A percentile compares a stretch with the other conserved stretches of the same genome.
phyloP scores from a whole-genome alignment of 1,140 invertebrate genomes.

The Lordiphosa stackelbergi region DNA sequence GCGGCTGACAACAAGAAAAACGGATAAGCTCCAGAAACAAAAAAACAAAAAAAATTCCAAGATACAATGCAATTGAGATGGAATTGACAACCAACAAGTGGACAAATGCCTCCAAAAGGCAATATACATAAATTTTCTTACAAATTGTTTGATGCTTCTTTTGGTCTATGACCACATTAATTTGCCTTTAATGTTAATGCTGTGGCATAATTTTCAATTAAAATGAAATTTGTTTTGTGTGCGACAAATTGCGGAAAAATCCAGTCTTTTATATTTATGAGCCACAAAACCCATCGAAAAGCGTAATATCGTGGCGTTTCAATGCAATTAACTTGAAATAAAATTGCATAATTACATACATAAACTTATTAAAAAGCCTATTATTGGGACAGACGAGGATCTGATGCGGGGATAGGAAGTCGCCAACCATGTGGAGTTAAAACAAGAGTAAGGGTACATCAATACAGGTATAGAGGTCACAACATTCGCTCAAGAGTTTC shows the following conservation, averaged over 20 bases:
- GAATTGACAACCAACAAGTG: constrained; percentile 34
- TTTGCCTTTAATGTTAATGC: constrained; percentile 65
- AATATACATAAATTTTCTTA: constrained; percentile 27
- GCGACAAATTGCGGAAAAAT: constrained; percentile 65
- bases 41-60: constrained; percentile 3
- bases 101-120: constrained; percentile 21
- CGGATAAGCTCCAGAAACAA: constrained; percentile 37
- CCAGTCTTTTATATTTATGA: constrained; percentile 72
- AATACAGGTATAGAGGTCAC: too few species aligned
- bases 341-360: constrained; percentile 67
- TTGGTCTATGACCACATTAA: constrained; percentile 32
- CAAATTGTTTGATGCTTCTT: constrained; percentile 2
- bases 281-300: constrained; percentile 49
- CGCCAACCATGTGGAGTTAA: too few species aligned
- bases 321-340: constrained; percentile 69
- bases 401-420: too few species aligned
- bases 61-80: constrained; percentile 23
- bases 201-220: constrained; percentile 73
- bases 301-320: constrained; percentile 39
- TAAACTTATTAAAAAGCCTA: constrained; percentile 41
- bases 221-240: constrained; percentile 73
- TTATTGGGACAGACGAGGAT: constrained; percentile 41
- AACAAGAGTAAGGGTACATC: too few species aligned
- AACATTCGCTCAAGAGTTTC: too few species aligned
- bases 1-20: constrained; percentile 42